phyloP scores from a whole-genome alignment of 2,888 invertebrate genomes.

The Patella pellucida region DNA sequence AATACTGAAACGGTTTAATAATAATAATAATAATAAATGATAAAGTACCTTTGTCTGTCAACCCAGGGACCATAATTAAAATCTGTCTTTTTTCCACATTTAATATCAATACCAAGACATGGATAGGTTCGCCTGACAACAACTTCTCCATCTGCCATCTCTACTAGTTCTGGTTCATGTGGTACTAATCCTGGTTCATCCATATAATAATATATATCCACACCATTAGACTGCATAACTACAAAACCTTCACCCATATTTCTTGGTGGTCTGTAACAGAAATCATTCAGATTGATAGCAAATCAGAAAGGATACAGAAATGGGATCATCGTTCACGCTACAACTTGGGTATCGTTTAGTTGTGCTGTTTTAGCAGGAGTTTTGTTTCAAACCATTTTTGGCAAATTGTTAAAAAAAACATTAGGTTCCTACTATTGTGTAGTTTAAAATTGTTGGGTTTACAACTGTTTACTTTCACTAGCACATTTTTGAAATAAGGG shows the following conservation, averaged over 20 bases:
- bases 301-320: no score
- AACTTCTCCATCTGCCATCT: conserved; percentile 91
- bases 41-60: conserved; percentile 84
- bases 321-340: no score
- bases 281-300: no score
- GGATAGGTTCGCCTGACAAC: conserved; percentile 83
- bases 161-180: conserved; percentile 89
- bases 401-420: no score
- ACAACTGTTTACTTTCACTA: no score
- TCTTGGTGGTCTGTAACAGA: conserved; percentile 79
- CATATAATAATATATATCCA: conserved; percentile 96
- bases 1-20: neutral
- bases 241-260: conserved; percentile 99
- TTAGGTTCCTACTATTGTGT: no score
- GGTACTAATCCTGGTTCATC: conserved; percentile 94
- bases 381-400: no score
- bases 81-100: conserved; percentile 80
- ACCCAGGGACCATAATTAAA: conserved; percentile 99
- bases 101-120: conserved; percentile 95
- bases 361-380: no score
- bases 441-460: no score
- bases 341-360: no score
- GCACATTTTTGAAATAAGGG: no score
- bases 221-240: conserved; percentile 92
- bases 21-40: neutral